Percentiles rank a stretch among this genome's conserved stretches.
phyloP scores from a whole-genome alignment of 2,113 vertebrate species.

The Equus quagga region DNA sequence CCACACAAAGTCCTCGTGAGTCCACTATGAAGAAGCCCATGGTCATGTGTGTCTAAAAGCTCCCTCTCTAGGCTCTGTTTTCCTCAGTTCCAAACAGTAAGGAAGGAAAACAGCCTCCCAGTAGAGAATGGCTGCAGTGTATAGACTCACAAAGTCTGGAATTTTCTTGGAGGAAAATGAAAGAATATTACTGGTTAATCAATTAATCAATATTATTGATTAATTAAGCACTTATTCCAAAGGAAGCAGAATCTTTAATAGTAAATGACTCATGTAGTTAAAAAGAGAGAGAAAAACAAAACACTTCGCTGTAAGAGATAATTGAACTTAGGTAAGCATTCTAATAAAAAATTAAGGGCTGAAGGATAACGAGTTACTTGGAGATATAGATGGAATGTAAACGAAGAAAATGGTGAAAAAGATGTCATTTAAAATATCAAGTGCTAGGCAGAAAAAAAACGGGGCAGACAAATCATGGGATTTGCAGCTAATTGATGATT shows the following conservation, averaged over 20 bases:
- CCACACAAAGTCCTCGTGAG: not conserved
- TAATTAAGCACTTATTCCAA: not conserved
- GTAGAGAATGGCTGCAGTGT: not conserved
- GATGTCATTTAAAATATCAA: slow-evolving; percentile 37
- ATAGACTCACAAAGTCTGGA: not conserved
- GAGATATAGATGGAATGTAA: not conserved
- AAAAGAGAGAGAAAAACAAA: not conserved
- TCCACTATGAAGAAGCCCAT: not conserved
- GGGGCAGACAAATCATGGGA: not conserved
- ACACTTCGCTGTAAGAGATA: not conserved
- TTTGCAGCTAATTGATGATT: not conserved
- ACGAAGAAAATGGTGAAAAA: not conserved
- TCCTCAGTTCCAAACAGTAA: not conserved
- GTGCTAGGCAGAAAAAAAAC: not conserved
- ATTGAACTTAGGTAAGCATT: not conserved
- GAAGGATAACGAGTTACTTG: not conserved
- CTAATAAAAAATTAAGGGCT: not conserved
- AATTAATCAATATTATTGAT: not conserved
- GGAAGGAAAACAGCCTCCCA: not conserved
- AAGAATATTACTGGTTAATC: not conserved
- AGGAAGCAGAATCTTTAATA: not conserved
- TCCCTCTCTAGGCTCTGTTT: not conserved
- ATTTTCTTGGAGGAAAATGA: not conserved
- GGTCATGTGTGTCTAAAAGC: not conserved
- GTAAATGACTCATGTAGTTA: not conserved